These are phyloP conservation scores for Leucopternis melanops DNA, from an alignment of 2,113 vertebrate genomes.

Conservation along the genomic window DNA sequence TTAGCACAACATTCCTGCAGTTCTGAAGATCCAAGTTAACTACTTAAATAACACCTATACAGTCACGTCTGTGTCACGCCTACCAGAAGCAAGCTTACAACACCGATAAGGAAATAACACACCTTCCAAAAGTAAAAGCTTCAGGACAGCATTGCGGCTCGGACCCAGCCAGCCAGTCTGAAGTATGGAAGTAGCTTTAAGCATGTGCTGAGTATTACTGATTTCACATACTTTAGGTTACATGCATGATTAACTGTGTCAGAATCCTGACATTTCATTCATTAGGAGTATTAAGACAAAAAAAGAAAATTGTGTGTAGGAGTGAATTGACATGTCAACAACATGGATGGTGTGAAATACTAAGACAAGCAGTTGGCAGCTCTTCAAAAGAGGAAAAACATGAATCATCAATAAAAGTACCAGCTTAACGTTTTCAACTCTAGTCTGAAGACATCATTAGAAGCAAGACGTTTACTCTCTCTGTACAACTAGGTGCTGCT, in stretches of 20 bases:
- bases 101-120: background rate
- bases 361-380: background rate
- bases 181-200: background rate
- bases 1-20: background rate
- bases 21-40: background rate
- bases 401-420: background rate
- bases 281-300: background rate
- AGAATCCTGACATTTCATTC: background rate
- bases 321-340: background rate
- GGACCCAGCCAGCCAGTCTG: too few relatives aligned
- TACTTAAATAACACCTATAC: background rate
- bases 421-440: background rate
- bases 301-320: background rate
- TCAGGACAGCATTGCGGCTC: background rate
- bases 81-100: background rate
- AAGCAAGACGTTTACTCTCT: too few relatives aligned
- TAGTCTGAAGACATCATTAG: background rate
- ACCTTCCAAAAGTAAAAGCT: background rate
- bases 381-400: background rate
- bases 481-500: background rate
- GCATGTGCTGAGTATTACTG: background rate
- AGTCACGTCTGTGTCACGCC: rapidly evolving
- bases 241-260: background rate
- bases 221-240: background rate
- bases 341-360: too few relatives aligned